Percentiles rank a stretch among this genome's conserved stretches.
Evolutionary conservation across 2,113 vertebrate genomes (phyloP).

Genomic region (Xenopus laevis): DNA sequence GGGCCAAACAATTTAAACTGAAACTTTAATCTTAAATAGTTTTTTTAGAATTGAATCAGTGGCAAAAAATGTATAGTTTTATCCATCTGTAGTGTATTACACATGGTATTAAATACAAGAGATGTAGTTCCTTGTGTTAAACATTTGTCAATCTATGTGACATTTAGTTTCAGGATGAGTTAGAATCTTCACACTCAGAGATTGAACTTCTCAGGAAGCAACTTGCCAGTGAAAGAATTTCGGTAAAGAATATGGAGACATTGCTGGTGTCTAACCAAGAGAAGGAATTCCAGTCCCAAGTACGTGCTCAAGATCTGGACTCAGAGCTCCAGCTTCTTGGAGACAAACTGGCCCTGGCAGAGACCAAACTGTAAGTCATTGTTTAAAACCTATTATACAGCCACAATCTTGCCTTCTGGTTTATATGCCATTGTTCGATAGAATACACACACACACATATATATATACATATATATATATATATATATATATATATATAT

Average conservation of each 20-base stretch:
- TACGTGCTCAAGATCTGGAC: constrained; percentile 65
- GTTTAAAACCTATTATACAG: constrained; percentile 6
- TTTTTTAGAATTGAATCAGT: no score
- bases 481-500: no score
- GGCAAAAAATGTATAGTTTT: no score
- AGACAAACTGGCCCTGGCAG: constrained; percentile 66
- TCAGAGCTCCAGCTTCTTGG: constrained; percentile 70
- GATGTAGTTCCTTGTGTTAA: no score
- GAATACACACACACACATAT: not conserved
- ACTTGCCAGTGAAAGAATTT: constrained; percentile 66
- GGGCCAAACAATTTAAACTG: no score
- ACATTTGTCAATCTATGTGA: not conserved
- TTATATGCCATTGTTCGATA: not conserved
- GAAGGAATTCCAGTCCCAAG: constrained; percentile 63
- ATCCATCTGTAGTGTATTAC: no score
- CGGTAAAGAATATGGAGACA: constrained; percentile 67
- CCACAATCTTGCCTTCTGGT: not conserved
- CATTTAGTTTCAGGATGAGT: constrained; percentile 65
- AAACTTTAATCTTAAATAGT: no score
- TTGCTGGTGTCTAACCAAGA: constrained; percentile 61
- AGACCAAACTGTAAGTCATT: constrained; percentile 69
- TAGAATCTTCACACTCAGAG: constrained; percentile 56
- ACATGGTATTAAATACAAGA: no score
- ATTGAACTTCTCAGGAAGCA: constrained; percentile 69
- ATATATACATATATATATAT: no score